These are phyloP conservation scores for Charanyca ferruginea DNA, from an alignment of 2,888 invertebrate genomes.

Conservation along the genomic window DNA sequence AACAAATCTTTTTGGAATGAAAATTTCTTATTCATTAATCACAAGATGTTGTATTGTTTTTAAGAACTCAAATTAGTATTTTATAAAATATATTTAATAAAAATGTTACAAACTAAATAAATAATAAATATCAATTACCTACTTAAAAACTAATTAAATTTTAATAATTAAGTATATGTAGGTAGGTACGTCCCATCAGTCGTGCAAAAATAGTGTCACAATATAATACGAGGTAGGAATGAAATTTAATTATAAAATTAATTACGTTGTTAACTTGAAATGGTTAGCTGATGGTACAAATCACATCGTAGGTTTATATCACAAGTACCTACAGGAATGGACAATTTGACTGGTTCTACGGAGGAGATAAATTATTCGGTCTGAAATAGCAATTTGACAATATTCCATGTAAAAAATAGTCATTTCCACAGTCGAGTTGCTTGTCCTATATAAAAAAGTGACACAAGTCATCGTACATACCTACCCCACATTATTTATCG, in stretches of 20 bases:
- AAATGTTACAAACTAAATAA: constrained; percentile 26
- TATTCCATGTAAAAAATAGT: background rate
- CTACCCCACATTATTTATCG: background rate
- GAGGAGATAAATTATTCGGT: background rate
- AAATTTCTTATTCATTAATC: background rate
- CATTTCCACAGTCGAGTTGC: background rate
- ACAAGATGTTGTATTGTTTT: constrained; percentile 1
- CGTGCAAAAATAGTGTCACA: constrained; percentile 36
- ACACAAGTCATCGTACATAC: background rate
- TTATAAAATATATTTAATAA: constrained; percentile 2
- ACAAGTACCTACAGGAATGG: constrained; percentile 15
- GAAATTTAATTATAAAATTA: constrained; percentile 12
- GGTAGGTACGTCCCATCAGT: constrained; percentile 22
- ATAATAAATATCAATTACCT: constrained; percentile 31
- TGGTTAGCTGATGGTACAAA: constrained; percentile 16
- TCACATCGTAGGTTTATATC: constrained; percentile 28
- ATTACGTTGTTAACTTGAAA: constrained; percentile 1
- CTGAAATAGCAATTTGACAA: background rate
- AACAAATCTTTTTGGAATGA: constrained; percentile 12
- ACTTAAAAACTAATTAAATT: constrained; percentile 22
- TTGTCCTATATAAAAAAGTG: no score
- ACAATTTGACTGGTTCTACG: constrained; percentile 7
- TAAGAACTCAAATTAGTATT: constrained; percentile 12
- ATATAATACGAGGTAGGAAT: constrained; percentile 39
- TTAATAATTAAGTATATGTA: constrained; percentile 5